Conservation (phyloP, 37 sponge, comb jelly and placozoan species). For the Agelas oroides region DNA sequence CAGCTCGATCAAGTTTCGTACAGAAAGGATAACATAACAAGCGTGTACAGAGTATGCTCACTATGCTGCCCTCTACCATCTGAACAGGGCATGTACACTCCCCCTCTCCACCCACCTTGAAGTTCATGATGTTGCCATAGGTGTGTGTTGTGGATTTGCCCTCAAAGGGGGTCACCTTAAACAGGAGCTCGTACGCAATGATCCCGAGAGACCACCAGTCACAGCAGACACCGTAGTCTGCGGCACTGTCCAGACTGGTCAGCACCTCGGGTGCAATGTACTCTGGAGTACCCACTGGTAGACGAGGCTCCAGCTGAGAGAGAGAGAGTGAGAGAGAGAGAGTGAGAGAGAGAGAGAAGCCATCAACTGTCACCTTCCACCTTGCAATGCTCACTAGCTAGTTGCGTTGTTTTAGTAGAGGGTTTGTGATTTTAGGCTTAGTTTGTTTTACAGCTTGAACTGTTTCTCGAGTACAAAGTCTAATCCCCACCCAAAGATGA, state of each 20-base stretch:
- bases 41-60: too few relatives aligned
- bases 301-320: constrained; percentile 50
- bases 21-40: too few relatives aligned
- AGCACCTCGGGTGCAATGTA: constrained; percentile 98
- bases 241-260: constrained; percentile 66
- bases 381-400: constrained; percentile 59
- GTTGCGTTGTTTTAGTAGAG: too few relatives aligned
- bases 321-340: not conserved
- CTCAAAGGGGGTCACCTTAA: constrained; percentile 91
- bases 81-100: too few relatives aligned
- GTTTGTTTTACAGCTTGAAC: too few relatives aligned
- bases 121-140: constrained; percentile 92
- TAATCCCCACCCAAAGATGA: too few relatives aligned
- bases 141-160: constrained; percentile 82
- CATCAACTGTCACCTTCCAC: constrained; percentile 56
- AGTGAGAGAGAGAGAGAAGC: too few relatives aligned
- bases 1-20: too few relatives aligned
- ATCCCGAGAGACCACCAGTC: constrained; percentile 99
- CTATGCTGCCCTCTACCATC: too few relatives aligned
- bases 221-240: constrained; percentile 80
- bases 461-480: too few relatives aligned
- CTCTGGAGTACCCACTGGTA: constrained; percentile 98
- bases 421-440: too few relatives aligned
- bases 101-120: constrained; percentile 41
- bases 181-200: constrained; percentile 92